These are phyloP conservation scores for Turritopsis rubra DNA, from an alignment of 30 jellyfish, hydroid and myxozoan species.

Conservation along the genomic window DNA sequence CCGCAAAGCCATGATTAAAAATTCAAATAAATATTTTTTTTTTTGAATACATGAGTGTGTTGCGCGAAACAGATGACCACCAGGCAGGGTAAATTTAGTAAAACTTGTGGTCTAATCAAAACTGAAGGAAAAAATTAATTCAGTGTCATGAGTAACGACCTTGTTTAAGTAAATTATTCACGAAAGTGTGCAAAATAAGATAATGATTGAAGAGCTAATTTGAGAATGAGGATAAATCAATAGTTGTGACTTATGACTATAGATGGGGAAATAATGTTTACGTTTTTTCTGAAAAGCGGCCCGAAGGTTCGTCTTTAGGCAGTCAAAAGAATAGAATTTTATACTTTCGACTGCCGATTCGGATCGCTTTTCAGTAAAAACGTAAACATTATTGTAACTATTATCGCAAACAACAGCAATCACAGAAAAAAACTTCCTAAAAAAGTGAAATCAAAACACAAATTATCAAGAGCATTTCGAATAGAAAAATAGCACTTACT, in stretches of 20 bases:
- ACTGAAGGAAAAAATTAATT: not conserved
- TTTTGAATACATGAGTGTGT: not conserved
- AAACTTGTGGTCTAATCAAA: not conserved
- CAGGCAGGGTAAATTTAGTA: not conserved
- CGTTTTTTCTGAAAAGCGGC: too few relatives aligned
- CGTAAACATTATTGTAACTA: too few relatives aligned
- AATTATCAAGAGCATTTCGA: too few relatives aligned
- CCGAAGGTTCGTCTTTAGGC: too few relatives aligned
- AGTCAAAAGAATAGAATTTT: too few relatives aligned
- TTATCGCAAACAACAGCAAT: not conserved
- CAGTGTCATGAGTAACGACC: not conserved
- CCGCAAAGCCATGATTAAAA: not conserved
- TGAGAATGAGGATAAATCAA: too few relatives aligned
- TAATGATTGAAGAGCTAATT: not conserved
- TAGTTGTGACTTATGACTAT: too few relatives aligned
- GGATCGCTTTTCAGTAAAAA: too few relatives aligned
- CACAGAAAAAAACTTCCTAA: not conserved
- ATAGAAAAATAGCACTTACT: constrained; percentile 28
- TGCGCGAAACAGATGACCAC: not conserved
- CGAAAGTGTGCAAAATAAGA: not conserved
- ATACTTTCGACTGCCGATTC: too few relatives aligned
- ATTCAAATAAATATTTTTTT: not conserved
- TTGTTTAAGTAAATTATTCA: not conserved
- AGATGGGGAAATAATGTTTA: too few relatives aligned
- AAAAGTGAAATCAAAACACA: not conserved